Evolutionary conservation across 1,140 invertebrate species (phyloP).

Genomic region (Drosophila pallidifrons): DNA sequence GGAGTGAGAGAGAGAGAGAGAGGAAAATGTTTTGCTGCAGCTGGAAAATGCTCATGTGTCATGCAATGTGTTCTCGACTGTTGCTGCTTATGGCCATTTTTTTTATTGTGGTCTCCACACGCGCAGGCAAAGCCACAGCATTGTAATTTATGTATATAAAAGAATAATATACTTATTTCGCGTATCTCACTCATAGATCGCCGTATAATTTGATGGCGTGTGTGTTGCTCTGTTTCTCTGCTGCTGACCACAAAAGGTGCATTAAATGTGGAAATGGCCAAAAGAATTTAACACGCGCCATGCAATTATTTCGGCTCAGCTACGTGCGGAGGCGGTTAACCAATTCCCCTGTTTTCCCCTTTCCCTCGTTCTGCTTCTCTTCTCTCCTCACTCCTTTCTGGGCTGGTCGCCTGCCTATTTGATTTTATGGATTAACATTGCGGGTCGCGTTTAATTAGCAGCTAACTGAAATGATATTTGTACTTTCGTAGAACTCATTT

Average conservation of each 20-base stretch:
- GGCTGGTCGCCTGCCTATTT: not conserved
- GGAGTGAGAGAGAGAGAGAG: not conserved
- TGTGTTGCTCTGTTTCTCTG: not conserved
- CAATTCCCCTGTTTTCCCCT: not conserved
- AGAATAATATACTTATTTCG: constrained; percentile 38
- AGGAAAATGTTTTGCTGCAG: constrained; percentile 8
- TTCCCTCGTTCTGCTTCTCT: no score
- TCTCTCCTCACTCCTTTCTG: no score
- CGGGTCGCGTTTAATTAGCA: constrained; percentile 40
- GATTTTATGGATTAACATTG: constrained; percentile 20
- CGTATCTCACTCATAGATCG: constrained; percentile 49
- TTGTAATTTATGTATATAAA: constrained; percentile 53
- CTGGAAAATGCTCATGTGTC: constrained; percentile 64
- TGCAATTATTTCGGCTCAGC: constrained; percentile 61
- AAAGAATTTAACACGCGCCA: constrained; percentile 74
- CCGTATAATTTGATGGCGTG: constrained; percentile 70
- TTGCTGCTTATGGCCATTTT: constrained; percentile 34
- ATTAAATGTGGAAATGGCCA: constrained; percentile 49
- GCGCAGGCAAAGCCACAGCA: constrained; percentile 17
- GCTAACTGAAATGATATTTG: constrained; percentile 44
- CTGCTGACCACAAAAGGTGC: constrained; percentile 46
- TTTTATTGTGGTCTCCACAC: constrained; percentile 20
- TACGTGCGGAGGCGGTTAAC: not conserved
- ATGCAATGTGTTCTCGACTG: constrained; percentile 52
- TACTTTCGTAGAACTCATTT: constrained; percentile 37